Percentiles rank a stretch among this genome's conserved stretches.
These are phyloP conservation scores for Drosophila pseudotalamancana DNA, from an alignment of 2,888 invertebrate species.

Conservation along the genomic window DNA sequence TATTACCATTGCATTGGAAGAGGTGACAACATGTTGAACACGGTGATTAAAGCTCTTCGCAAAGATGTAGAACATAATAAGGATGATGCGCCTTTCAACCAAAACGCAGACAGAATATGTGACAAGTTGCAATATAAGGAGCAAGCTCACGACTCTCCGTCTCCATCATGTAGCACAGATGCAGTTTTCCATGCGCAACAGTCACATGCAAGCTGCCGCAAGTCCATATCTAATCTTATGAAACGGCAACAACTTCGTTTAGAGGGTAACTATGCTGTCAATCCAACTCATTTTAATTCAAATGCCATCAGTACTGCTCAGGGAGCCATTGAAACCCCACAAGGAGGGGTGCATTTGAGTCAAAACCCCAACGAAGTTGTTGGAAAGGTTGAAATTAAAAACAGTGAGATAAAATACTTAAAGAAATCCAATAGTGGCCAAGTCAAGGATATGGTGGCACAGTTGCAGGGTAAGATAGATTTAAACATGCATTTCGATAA, in stretches of 20 bases:
- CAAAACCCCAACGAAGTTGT: conserved; percentile 37
- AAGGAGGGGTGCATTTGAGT: conserved; percentile 23
- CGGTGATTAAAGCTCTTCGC: conserved; percentile 77
- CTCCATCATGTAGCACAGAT: conserved; percentile 45
- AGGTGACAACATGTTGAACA: conserved; percentile 74
- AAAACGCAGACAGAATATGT: conserved; percentile 45
- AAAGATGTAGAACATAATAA: conserved; percentile 68
- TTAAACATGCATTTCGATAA: conserved; percentile 18
- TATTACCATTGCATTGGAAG: conserved; percentile 67
- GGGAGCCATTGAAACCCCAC: neutral
- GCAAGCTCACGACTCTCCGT: conserved; percentile 31
- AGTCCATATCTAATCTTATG: conserved; percentile 49
- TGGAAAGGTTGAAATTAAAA: conserved; percentile 58
- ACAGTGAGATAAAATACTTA: conserved; percentile 75
- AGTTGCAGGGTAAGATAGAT: conserved; percentile 69
- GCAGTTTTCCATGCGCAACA: conserved; percentile 13
- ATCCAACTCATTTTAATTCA: conserved; percentile 42
- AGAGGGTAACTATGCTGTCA: conserved; percentile 46
- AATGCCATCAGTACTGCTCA: conserved; percentile 37
- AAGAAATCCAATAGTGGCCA: conserved; percentile 74
- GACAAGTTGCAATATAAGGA: conserved; percentile 67
- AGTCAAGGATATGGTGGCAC: conserved; percentile 76
- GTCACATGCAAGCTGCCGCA: conserved; percentile 1
- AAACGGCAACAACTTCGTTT: conserved; percentile 64
- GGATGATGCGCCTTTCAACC: conserved; percentile 52